A percentile compares a stretch with the other conserved stretches of the same genome.
phyloP scores from a whole-genome alignment of 2,888 invertebrate species.

The Xiphydria camelus region DNA sequence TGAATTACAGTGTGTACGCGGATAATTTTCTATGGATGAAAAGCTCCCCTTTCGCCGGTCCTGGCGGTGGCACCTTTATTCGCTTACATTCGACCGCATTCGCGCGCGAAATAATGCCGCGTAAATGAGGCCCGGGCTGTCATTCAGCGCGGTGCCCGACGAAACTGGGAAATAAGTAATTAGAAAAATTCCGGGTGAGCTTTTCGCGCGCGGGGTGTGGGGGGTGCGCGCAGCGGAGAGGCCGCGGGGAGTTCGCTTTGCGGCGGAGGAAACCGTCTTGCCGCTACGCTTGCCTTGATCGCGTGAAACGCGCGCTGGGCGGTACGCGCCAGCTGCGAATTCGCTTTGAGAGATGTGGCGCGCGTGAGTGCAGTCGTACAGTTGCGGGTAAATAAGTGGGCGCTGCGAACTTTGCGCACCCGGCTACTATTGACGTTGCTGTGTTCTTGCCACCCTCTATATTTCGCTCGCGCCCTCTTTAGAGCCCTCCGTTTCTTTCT shows the following conservation, averaged over 20 bases:
- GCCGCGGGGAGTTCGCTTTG: too few species aligned
- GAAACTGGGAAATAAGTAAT: slow-evolving; percentile 4
- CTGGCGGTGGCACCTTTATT: neutral
- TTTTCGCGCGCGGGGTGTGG: slow-evolving; percentile 2
- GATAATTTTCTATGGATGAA: slow-evolving; percentile 17
- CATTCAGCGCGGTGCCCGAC: slow-evolving; percentile 3
- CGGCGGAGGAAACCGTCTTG: too few species aligned
- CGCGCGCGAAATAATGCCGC: slow-evolving; percentile 4
- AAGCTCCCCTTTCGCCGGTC: slow-evolving; percentile 5
- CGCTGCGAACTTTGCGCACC: too few species aligned
- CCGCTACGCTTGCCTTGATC: too few species aligned
- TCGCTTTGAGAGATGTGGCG: too few species aligned
- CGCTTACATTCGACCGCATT: slow-evolving; percentile 1
- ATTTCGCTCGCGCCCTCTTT: slow-evolving; percentile 5
- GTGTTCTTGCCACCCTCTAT: too few species aligned
- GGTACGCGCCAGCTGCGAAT: too few species aligned
- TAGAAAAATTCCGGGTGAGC: slow-evolving; percentile 2
- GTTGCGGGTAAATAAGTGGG: too few species aligned
- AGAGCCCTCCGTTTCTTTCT: slow-evolving; percentile 14
- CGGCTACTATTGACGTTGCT: too few species aligned
- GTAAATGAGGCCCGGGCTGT: slow-evolving; percentile 2
- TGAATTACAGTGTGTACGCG: slow-evolving; percentile 19
- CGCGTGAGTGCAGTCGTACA: too few species aligned
- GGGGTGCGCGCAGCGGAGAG: too few species aligned
- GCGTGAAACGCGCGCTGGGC: too few species aligned